Evolutionary conservation across 1,140 invertebrate genomes (phyloP), one percentile per base, ranked within the genome.

Genomic region (Caerostris darwini): DNA sequence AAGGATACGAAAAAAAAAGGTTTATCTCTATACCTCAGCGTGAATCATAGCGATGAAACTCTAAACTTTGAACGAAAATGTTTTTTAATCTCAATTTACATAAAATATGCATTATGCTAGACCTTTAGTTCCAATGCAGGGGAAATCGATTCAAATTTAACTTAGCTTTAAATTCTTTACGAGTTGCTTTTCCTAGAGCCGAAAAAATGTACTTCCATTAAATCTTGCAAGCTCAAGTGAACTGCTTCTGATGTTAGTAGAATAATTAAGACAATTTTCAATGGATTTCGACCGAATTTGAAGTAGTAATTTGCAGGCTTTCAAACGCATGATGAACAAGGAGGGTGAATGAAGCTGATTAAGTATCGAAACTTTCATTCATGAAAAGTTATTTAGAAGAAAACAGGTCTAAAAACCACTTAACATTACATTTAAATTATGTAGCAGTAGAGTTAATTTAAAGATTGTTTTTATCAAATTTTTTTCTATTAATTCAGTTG

Each of bases 51-150:
- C 59, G 34, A 59, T 17, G 57, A 85, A 85, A 85, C 82, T 85
- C 57, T 85, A 17, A 85, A 85, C 59, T 67, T 58, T 59, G n/a
- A 50, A 53, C 86, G 34, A 64, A 88, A 61, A 61, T 88, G 57
- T 88, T 88, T 88, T 88, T 88, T 14, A 88, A 88, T 88, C 86
- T 88, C 59, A 88, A 88, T 88, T 88, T 88, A 57, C 86, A 88
- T 88, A 88, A 88, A 88, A 88, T 57, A 64, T 88, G 59, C 86
- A 88, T 88, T 88, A 58, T 58, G 82, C 57, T 3, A 85, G 57
- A 57, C 53, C 57, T 56, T 85, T n/a, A 85, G 82, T 56, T 57
- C 17, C 82, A 19, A 58, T 57, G 82, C 19, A 56, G 57, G 82
- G 19, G 57, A 85, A 85, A 85, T 85, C 82, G 82, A 85, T 85